phyloP scores from a whole-genome alignment of 2,797 vertebrate genomes.

The Squalus acanthias region DNA sequence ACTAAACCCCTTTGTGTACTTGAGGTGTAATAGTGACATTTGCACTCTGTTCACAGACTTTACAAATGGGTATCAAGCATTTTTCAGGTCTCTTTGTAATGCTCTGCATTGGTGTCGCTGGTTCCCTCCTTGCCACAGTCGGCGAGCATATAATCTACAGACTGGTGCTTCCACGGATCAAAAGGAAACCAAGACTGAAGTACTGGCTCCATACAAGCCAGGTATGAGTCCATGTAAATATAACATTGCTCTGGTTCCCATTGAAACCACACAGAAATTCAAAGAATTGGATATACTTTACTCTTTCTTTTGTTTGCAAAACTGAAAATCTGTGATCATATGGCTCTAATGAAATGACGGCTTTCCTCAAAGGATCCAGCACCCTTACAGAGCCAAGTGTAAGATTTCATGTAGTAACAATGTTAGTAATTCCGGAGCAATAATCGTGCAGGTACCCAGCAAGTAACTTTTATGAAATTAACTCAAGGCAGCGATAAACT shows the following conservation, averaged over 20 bases:
- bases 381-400: neutral
- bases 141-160: slow-evolving; percentile 87
- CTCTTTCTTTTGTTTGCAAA: neutral
- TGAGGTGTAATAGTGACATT: neutral
- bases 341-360: neutral
- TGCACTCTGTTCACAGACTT: slow-evolving; percentile 62
- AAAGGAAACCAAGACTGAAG: slow-evolving; percentile 77
- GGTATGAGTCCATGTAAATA: slow-evolving; percentile 54
- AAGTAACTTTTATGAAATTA: neutral
- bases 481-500: neutral
- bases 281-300: neutral
- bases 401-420: neutral
- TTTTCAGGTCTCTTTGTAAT: slow-evolving; percentile 97
- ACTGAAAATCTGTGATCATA: neutral
- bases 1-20: neutral
- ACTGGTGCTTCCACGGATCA: slow-evolving; percentile 83
- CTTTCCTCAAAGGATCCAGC: neutral
- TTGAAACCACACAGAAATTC: neutral
- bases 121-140: slow-evolving; percentile 87
- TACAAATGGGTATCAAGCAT: slow-evolving; percentile 97
- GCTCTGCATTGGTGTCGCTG: slow-evolving; percentile 82
- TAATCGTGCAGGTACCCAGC: neutral
- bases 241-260: neutral
- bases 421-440: neutral
- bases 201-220: slow-evolving; percentile 99